A percentile compares a stretch with the other conserved stretches of the same genome.
Evolutionary conservation across 2,888 invertebrate genomes (phyloP).

Genomic region (Notodonta dromedarius): DNA sequence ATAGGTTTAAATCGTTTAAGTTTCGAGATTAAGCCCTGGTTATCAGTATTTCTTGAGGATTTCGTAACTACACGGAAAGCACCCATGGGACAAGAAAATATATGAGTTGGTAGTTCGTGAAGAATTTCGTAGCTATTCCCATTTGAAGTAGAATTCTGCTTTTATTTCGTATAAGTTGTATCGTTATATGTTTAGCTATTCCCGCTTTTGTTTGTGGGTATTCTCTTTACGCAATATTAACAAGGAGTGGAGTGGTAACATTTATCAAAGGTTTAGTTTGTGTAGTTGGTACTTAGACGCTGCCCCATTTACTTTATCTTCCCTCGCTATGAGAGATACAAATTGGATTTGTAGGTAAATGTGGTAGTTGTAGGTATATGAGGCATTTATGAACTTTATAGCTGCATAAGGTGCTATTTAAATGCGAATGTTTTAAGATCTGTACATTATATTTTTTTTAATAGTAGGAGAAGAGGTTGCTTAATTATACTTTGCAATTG

Average conservation of each 20-base stretch:
- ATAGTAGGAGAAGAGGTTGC: too few relatives aligned
- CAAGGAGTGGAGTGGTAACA: slow-evolving; percentile 2
- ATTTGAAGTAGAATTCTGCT: background rate
- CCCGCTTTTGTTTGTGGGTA: background rate
- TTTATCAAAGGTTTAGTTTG: slow-evolving; percentile 9
- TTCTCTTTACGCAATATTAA: slow-evolving; percentile 6
- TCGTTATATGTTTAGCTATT: background rate
- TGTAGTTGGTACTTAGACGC: background rate
- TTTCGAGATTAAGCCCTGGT: slow-evolving; percentile 38
- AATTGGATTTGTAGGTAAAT: background rate
- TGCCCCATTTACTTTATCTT: slow-evolving; percentile 4
- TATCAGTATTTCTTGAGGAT: slow-evolving; percentile 42
- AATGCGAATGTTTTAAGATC: background rate
- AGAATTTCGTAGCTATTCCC: slow-evolving; percentile 31
- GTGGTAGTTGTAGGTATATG: background rate
- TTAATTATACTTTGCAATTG: too few relatives aligned
- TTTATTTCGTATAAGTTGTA: background rate
- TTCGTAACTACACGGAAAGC: slow-evolving; percentile 16
- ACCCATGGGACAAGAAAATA: slow-evolving; percentile 31
- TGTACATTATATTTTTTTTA: too few relatives aligned
- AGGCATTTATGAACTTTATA: slow-evolving; percentile 6
- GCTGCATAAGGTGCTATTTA: background rate
- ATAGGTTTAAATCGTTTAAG: slow-evolving; percentile 47
- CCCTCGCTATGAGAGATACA: slow-evolving; percentile 1
- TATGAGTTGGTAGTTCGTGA: slow-evolving; percentile 29